phyloP scores from a whole-genome alignment of 23 tunicate genomes.

The Diplosoma virens region DNA sequence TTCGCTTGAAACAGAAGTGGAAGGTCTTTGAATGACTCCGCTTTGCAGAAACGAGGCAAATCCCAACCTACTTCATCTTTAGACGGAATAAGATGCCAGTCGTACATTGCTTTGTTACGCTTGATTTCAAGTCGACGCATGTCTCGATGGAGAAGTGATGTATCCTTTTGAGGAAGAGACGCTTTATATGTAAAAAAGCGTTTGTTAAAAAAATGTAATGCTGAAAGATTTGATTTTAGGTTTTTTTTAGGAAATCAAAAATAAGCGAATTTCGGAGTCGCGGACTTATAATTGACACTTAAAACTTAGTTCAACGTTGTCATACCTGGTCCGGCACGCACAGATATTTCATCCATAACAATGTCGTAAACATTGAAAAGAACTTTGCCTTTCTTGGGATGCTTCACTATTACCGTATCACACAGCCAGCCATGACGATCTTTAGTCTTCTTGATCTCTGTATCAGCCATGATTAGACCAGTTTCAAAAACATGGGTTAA shows the following conservation, averaged over 20 bases:
- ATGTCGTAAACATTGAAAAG: neutral
- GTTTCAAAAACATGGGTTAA: too few relatives aligned
- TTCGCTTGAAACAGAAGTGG: constrained; percentile 17
- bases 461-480: neutral
- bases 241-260: too few relatives aligned
- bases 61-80: constrained; percentile 27
- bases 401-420: neutral
- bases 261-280: too few relatives aligned
- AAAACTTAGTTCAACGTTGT: too few relatives aligned
- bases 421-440: constrained; percentile 17
- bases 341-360: constrained; percentile 5
- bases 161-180: constrained; percentile 4
- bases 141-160: neutral
- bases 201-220: too few relatives aligned
- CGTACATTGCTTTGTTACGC: neutral
- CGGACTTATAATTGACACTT: too few relatives aligned
- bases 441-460: constrained; percentile 2
- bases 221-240: too few relatives aligned
- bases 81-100: constrained; percentile 12
- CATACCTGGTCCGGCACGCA: constrained; percentile 1
- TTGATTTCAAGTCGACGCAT: constrained; percentile 20
- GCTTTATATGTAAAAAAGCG: too few relatives aligned
- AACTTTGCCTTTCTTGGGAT: neutral
- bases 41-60: constrained; percentile 9
- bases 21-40: constrained; percentile 2